These are phyloP conservation scores for Acleris holmiana DNA, from an alignment of 2,888 invertebrate genomes.

Conservation along the genomic window DNA sequence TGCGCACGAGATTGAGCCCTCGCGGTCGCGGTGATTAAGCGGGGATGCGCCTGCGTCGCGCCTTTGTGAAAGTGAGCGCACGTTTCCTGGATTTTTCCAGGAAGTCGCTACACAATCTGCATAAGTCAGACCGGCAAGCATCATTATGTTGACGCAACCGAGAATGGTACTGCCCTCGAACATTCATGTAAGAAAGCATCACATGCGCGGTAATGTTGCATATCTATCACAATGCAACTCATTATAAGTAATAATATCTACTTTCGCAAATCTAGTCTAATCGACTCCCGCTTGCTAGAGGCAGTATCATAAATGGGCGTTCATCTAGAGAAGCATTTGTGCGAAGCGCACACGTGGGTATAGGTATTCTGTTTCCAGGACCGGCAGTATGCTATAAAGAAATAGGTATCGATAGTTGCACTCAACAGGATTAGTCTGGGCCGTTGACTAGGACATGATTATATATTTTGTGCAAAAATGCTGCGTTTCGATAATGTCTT, in stretches of 20 bases:
- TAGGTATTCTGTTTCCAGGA: too few relatives aligned
- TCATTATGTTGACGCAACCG: conserved; percentile 59
- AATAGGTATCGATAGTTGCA: too few relatives aligned
- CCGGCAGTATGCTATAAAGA: too few relatives aligned
- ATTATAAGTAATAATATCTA: conserved; percentile 7
- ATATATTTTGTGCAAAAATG: too few relatives aligned
- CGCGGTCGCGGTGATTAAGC: conserved; percentile 34
- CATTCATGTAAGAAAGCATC: conserved; percentile 30
- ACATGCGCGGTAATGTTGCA: conserved; percentile 21
- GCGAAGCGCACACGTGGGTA: too few relatives aligned
- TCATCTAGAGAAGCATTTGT: too few relatives aligned
- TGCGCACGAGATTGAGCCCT: conserved; percentile 37
- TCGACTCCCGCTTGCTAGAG: too few relatives aligned
- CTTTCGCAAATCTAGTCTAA: background rate
- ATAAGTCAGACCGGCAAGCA: conserved; percentile 55
- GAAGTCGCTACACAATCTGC: conserved; percentile 58
- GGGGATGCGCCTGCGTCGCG: conserved; percentile 39
- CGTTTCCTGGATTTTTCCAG: conserved; percentile 60
- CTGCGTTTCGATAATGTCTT: too few relatives aligned
- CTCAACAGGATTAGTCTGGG: too few relatives aligned
- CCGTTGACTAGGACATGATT: too few relatives aligned
- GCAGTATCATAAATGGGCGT: too few relatives aligned
- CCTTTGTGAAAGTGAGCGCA: conserved; percentile 58
- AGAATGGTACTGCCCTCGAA: conserved; percentile 51
- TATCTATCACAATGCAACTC: conserved; percentile 21